phyloP scores from a whole-genome alignment of 64 coral and sea anemone species.

The Porites australiensis region DNA sequence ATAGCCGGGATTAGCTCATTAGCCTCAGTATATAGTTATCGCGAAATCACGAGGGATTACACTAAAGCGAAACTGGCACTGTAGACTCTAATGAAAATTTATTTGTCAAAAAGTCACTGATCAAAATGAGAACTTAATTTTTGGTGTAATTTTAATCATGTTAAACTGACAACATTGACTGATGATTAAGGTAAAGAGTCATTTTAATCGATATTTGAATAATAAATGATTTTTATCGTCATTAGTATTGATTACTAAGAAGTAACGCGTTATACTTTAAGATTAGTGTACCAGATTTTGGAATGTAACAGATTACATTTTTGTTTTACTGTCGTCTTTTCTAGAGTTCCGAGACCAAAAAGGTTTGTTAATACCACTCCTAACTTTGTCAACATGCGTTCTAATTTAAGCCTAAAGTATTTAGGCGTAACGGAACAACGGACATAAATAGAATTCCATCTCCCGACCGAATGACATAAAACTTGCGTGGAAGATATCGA shows the following conservation, averaged over 20 bases:
- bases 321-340: neutral
- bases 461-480: neutral
- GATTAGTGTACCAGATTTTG: neutral
- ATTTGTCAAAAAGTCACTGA: no score
- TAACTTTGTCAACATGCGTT: neutral
- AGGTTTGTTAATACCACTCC: neutral
- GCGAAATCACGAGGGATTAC: no score
- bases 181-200: no score
- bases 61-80: no score
- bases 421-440: slow-evolving; percentile 25
- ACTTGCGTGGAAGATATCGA: neutral
- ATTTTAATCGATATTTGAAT: no score
- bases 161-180: no score
- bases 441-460: slow-evolving; percentile 35
- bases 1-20: neutral
- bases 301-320: neutral
- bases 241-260: neutral
- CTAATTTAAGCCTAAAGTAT: slow-evolving; percentile 15
- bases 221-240: no score
- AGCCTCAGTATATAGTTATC: no score
- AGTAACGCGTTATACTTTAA: neutral
- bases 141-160: no score
- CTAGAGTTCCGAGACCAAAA: neutral
- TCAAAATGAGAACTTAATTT: no score
- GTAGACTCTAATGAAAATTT: no score